These are phyloP conservation scores for Stichodactyla helianthus DNA, from an alignment of 64 coral and sea anemone species.

Conservation along the genomic window DNA sequence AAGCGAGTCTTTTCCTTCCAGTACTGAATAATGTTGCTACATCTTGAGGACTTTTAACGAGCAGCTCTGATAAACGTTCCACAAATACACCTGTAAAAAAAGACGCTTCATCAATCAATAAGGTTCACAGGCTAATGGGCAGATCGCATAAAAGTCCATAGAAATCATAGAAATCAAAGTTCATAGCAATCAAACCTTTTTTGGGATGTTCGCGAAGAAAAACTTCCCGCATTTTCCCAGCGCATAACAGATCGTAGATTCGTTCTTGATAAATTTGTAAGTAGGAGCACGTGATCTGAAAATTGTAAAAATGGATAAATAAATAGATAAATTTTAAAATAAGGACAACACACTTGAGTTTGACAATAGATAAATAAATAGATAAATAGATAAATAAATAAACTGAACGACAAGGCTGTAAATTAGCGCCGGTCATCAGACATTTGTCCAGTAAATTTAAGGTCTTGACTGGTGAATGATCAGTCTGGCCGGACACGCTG, in stretches of 20 bases:
- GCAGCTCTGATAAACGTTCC: slow-evolving; percentile 63
- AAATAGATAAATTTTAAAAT: not conserved
- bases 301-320: not conserved
- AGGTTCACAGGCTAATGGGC: not conserved
- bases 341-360: too few species aligned
- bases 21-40: slow-evolving; percentile 51
- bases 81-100: slow-evolving; percentile 66
- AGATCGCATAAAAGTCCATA: too few species aligned
- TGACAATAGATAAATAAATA: too few species aligned
- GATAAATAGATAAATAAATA: not conserved
- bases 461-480: too few species aligned
- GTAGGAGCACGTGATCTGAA: slow-evolving; percentile 77
- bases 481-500: too few species aligned
- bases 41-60: slow-evolving; percentile 53
- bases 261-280: slow-evolving; percentile 89
- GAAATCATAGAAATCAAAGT: too few species aligned
- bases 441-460: too few species aligned
- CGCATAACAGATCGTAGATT: slow-evolving; percentile 68
- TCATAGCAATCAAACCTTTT: slow-evolving; percentile 37
- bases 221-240: slow-evolving; percentile 62
- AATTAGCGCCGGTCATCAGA: too few species aligned
- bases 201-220: slow-evolving; percentile 82
- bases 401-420: too few species aligned
- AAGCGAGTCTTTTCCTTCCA: slow-evolving; percentile 73
- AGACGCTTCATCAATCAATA: not conserved